Base-by-base conservation (phyloP, 1,140 invertebrate genomes). In the Trinorchestia longiramus region DNA sequence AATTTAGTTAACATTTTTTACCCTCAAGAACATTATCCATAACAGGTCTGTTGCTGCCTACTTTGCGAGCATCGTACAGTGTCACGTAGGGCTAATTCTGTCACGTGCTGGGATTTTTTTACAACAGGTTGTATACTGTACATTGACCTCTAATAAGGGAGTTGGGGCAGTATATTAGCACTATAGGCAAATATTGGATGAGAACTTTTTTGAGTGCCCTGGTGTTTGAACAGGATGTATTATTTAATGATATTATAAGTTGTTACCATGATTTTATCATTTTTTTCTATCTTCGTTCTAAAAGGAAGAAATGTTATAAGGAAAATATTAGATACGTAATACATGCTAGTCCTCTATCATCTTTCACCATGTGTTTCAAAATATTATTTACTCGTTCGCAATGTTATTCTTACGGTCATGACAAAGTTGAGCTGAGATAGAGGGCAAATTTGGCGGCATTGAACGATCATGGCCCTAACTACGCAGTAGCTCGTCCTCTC, bases 391-490 rank as follows among this genome's bases (percentile, higher is more conserved):
- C 44, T 47, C 92, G 92, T 43, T 40, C 47, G 4, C 36, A 8
- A 94, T 94, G 92, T 43, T 94, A 94, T 94, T 94, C 92, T 4
- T 94, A 94, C 92, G 44, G 43, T n/a, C 19, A 40, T 15, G 92
- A 40, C 88, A 42, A 17, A 41, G 88, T 41, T 42, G 41, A 90
- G 88, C 88, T 90, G 41, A 41, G 41, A 42, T 42, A 42, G 88
- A 77, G 62, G 62, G 62, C 62, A 77, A 77, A 77, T 77, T 77
- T 77, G 62, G 41, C 43, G 88, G 88, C 88, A 91, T 43, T 41
- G 43, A 91, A 43, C 88, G 88, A 91, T 91, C 92, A 94, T 44
- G 17, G 92, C 43, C 17, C 44, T 94, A 94, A 94, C 92, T 94
- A 44, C 92, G 92, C 92, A 94, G 92, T 94, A 94, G 92, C 92